Evolutionary conservation across 2,113 vertebrate genomes (phyloP).

Genomic region (Channa maculata): DNA sequence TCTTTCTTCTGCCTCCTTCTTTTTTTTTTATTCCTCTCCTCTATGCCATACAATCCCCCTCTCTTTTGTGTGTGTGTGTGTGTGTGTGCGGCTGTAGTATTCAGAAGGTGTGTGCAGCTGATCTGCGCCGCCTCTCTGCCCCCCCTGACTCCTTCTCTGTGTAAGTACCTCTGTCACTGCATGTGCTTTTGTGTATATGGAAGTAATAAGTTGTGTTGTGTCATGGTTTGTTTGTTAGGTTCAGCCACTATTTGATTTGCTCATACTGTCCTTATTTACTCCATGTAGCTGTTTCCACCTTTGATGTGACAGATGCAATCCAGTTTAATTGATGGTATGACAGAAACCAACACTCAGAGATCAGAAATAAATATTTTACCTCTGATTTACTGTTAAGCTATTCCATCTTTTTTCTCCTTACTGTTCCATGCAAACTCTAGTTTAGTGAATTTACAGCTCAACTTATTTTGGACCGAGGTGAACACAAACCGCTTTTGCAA

Average conservation of each 20-base stretch:
- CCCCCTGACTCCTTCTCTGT: constrained; percentile 98
- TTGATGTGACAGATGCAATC: background rate
- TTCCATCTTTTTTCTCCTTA: too few relatives aligned
- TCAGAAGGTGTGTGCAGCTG: constrained; percentile 97
- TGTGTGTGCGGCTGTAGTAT: constrained; percentile 85
- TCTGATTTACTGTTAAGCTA: too few relatives aligned
- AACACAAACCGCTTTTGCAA: too few relatives aligned
- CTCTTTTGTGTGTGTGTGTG: constrained; percentile 56
- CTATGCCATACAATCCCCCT: constrained; percentile 75
- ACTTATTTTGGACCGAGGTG: too few relatives aligned
- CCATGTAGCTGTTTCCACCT: background rate
- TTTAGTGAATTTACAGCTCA: too few relatives aligned
- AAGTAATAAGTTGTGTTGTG: background rate
- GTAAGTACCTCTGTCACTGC: constrained; percentile 88
- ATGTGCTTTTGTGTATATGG: constrained; percentile 2
- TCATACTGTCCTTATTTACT: background rate
- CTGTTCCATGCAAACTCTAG: too few relatives aligned
- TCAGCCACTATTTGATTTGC: constrained; percentile 21
- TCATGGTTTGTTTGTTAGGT: constrained; percentile 20
- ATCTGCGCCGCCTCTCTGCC: constrained; percentile 98
- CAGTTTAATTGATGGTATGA: background rate
- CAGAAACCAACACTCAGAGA: background rate
- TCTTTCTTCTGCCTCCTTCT: constrained; percentile 71
- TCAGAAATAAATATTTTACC: too few relatives aligned
- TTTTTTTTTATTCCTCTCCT: constrained; percentile 5